Base-by-base conservation (phyloP, 2,888 invertebrate genomes). In the Petrophora chlorosata region DNA sequence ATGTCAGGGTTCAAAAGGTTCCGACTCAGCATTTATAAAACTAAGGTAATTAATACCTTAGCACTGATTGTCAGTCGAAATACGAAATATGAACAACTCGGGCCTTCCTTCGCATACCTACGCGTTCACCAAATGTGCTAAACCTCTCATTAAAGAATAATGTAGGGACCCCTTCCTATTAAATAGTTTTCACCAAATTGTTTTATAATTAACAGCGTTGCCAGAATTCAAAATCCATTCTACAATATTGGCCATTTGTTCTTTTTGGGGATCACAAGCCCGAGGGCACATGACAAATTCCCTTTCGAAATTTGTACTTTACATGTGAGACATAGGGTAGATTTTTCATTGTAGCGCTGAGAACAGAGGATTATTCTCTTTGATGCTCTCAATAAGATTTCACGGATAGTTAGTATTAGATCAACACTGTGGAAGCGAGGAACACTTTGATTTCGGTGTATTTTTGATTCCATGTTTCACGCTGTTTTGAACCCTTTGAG, bases 381-480 rank as follows among this genome's bases (percentile, higher is more conserved):
- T 88, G 88, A 88, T 76, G 84, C 76, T 81, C 76, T 75, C 82
- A 88, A 89, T 82, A 80, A 78, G 87, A 89, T 88, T 88, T 88
- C 81, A 87, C 84, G 88, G 80, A 72, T 87, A 79, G 87, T 87
- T 88, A 88, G 84, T 81, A 80, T 72, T 79, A 76, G 78, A 82
- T 83, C 76, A 86, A 82, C 82, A 86, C 76, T 80, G 79, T 79
- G 82, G 80, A 88, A 79, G 76, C 67, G 70, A 82, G 80, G 87
- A 79, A 76, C 67, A 70, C 84, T 87, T 89, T 89, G 88, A 89
- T 84, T 85, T 73, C 67, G 75, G 85, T 86, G 79, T 85, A 84
- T 86, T 85, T 88, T 89, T 89, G 88, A 89, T 87, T 85, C 69
- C 78, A 82, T 85, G 79, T 84, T 76, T 82, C 72, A 83, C 80